Conservation (phyloP, 2,113 vertebrate genomes). For the Delphinus delphis region DNA sequence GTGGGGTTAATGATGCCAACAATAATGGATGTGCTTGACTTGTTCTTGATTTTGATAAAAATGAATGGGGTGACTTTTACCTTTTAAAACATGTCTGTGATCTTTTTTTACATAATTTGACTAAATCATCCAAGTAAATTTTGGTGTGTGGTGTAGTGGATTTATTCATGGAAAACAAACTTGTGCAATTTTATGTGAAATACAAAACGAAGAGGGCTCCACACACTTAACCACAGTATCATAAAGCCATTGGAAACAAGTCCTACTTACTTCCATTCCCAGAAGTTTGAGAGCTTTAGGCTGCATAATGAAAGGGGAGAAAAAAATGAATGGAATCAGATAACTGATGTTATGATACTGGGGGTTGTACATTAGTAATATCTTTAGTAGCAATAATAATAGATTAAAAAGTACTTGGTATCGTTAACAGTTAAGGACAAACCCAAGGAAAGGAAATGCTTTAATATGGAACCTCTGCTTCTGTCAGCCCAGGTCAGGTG, state of each 20-base stretch:
- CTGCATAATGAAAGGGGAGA: conserved; percentile 81
- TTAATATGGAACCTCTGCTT: neutral
- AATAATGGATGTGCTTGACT: neutral
- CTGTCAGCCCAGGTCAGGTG: neutral
- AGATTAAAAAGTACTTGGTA: neutral
- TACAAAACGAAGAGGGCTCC: neutral
- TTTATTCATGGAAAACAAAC: conserved; percentile 1
- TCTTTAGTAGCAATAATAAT: neutral
- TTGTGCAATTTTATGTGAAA: conserved; percentile 20
- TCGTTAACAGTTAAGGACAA: neutral
- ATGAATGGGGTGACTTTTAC: neutral
- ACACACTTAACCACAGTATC: neutral
- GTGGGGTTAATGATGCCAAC: neutral
- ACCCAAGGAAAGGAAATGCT: neutral
- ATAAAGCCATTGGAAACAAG: neutral
- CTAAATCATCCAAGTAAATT: neutral
- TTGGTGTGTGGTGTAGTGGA: neutral
- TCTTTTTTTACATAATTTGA: neutral
- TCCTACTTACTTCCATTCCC: conserved; percentile 94
- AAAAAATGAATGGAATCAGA: conserved; percentile 45
- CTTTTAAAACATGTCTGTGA: neutral
- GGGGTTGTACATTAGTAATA: neutral
- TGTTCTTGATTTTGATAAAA: neutral
- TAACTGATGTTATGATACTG: neutral
- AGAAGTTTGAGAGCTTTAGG: conserved; percentile 98